Percentiles rank a stretch among this genome's conserved stretches.
Evolutionary conservation across 1,140 invertebrate species (phyloP).

Genomic region (Drosophila miranda): DNA sequence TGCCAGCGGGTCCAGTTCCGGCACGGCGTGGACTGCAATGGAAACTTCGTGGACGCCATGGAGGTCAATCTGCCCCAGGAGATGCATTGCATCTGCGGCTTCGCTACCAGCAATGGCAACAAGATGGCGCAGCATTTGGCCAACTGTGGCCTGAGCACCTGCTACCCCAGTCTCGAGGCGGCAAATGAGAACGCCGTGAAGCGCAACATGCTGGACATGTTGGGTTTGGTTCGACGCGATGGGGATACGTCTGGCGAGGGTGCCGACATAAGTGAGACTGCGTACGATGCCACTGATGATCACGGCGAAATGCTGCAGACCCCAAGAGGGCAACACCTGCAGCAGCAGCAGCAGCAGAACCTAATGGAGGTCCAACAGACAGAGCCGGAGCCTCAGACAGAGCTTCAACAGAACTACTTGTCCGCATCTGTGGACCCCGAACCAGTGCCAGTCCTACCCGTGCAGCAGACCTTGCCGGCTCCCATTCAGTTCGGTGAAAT

Average conservation of each 20-base stretch:
- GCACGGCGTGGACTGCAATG: constrained; percentile 86
- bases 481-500: constrained; percentile 80
- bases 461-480: constrained; percentile 25
- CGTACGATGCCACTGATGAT: constrained; percentile 36
- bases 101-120: constrained; percentile 87
- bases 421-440: constrained; percentile 42
- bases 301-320: constrained; percentile 28
- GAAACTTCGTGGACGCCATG: constrained; percentile 81
- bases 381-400: constrained; percentile 28
- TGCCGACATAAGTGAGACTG: constrained; percentile 48
- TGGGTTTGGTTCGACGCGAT: constrained; percentile 83
- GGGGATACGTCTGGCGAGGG: constrained; percentile 69
- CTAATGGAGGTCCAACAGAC: constrained; percentile 20
- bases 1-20: constrained; percentile 89
- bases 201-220: constrained; percentile 84
- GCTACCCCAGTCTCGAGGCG: constrained; percentile 84
- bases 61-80: constrained; percentile 84
- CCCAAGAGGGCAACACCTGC: constrained; percentile 21
- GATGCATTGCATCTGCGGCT: constrained; percentile 90
- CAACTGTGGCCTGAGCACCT: constrained; percentile 85
- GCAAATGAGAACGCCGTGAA: constrained; percentile 84
- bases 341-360: constrained; percentile 31
- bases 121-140: constrained; percentile 86
- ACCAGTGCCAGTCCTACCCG: constrained; percentile 30
- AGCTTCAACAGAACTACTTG: constrained; percentile 38